phyloP scores from a whole-genome alignment of 2,888 invertebrate species.

The Orgyia antiqua region DNA sequence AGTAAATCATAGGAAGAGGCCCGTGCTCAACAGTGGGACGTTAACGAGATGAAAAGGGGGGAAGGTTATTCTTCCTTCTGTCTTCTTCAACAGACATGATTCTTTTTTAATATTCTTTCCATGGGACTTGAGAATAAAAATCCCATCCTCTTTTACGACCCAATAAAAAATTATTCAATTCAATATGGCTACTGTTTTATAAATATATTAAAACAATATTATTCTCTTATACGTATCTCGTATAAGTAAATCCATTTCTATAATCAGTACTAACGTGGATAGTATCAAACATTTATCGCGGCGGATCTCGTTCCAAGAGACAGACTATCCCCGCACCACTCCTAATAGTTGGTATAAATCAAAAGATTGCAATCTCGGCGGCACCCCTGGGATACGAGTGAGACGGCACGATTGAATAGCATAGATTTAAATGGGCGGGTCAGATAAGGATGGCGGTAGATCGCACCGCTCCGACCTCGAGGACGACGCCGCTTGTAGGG shows the following conservation, averaged over 20 bases:
- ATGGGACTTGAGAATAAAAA: too few species aligned
- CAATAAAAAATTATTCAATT: too few species aligned
- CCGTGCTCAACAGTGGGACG: too few species aligned
- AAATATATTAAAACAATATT: constrained; percentile 13
- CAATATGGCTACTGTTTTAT: too few species aligned
- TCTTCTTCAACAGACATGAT: too few species aligned
- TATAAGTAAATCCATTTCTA: constrained; percentile 62
- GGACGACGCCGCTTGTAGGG: constrained; percentile 56
- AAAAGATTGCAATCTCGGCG: constrained; percentile 77
- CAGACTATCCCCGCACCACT: constrained; percentile 68
- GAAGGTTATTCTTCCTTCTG: too few species aligned
- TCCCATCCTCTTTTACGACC: too few species aligned
- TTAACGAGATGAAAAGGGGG: too few species aligned
- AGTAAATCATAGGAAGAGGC: too few species aligned
- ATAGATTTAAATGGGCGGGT: constrained; percentile 76
- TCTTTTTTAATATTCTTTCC: too few species aligned
- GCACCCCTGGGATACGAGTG: constrained; percentile 76
- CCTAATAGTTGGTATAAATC: constrained; percentile 79
- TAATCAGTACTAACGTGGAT: constrained; percentile 69
- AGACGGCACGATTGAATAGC: constrained; percentile 77
- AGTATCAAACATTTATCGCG: constrained; percentile 64
- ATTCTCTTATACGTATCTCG: constrained; percentile 13
- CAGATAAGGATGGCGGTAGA: constrained; percentile 75
- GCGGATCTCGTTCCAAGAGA: constrained; percentile 62
- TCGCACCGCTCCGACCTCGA: constrained; percentile 55